Evolutionary conservation across 2,888 invertebrate genomes (phyloP), one percentile per base, ranked within the genome.

Genomic region (Alitta virens): DNA sequence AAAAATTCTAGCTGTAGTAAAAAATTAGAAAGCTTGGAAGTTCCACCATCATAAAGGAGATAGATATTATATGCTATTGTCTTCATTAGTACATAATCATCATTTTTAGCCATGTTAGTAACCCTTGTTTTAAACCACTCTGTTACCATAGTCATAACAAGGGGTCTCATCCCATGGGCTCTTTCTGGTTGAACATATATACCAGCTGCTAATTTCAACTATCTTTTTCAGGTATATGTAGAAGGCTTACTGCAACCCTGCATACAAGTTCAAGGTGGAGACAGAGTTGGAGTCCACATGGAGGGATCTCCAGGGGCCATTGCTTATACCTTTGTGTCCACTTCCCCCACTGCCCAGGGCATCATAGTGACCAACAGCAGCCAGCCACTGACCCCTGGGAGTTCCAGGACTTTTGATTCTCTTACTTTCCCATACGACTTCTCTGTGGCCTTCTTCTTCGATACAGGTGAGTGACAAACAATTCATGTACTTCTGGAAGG

Each of bases 371-470:
- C 27, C 25, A 54, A 60, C 60, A 21, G 38, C 24, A 25, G 25
- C n/a, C 25, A 27, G n/a, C 60, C 60, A 9, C 23, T 42, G 2
- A 18, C 25, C 21, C 25, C 54, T 21, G 43, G 43, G 16, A 12
- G 42, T 7, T 25, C 27, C 7, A 43, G 53, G 12, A 18, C 49
- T 43, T 60, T 60, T 54, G 60, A 60, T 33, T 53, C 60, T 1
- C 60, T 60, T 27, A 60, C 60, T 43, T 60, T 60, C 43, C 60
- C 60, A 24, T 60, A 60, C 27, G 60, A 60, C 42, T 60, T 60
- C 54, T 60, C 60, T 33, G 40, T 60, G 54, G 53, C 60, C 16
- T 53, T 43, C 23, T 60, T 38, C 21, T 38, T 60, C 2, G 53
- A 60, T 23, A 54, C 60, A 24, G 42, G 60, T 60, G 46, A 43